Evolutionary conservation across 1,140 invertebrate species (phyloP).

Genomic region (Aphaenogaster ashmeadi): DNA sequence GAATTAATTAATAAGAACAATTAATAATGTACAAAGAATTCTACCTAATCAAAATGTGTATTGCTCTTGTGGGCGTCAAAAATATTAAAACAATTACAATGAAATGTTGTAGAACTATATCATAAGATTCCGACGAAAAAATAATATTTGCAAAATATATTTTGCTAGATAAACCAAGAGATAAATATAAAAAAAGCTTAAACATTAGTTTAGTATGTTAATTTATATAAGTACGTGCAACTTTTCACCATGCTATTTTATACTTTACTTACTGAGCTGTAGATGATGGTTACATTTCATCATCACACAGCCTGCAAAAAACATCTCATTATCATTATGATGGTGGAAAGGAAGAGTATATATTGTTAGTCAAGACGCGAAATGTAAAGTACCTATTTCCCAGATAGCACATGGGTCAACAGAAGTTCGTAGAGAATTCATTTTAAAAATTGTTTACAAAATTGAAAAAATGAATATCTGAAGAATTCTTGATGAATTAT

Average conservation of each 20-base stretch:
- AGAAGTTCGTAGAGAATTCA: too few species aligned
- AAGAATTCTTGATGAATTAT: too few species aligned
- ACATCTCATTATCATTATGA: constrained; percentile 73
- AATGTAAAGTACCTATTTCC: background rate
- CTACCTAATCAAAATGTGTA: constrained; percentile 35
- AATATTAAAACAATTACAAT: constrained; percentile 18
- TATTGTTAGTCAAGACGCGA: background rate
- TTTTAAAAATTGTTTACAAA: too few species aligned
- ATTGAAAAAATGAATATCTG: too few species aligned
- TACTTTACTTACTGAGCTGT: constrained; percentile 84
- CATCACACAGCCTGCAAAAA: constrained; percentile 85
- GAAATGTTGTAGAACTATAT: background rate
- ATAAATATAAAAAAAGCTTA: constrained; percentile 57
- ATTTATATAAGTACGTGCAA: constrained; percentile 60
- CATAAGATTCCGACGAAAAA: background rate
- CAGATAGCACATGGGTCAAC: too few species aligned
- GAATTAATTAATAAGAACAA: background rate
- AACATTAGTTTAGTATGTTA: constrained; percentile 22
- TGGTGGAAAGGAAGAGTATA: constrained; percentile 25
- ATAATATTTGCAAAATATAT: constrained; percentile 15
- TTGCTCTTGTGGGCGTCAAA: background rate
- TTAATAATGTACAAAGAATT: constrained; percentile 13
- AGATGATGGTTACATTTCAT: constrained; percentile 85
- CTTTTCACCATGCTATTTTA: constrained; percentile 66
- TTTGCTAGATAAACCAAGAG: constrained; percentile 24